Conservation (phyloP, 1,140 invertebrate species). For the Bombus pyrosoma region DNA sequence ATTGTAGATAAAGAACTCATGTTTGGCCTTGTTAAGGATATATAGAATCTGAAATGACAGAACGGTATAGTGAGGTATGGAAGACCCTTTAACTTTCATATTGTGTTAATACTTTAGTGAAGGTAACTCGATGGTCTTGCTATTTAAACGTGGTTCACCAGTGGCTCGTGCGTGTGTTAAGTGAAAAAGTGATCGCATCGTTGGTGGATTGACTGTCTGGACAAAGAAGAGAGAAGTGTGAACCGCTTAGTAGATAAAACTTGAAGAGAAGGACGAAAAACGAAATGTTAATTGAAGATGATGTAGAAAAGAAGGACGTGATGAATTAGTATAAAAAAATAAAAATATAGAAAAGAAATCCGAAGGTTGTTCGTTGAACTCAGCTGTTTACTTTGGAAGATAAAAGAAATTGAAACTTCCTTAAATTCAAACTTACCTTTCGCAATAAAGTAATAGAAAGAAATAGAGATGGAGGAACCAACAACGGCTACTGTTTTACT, state of each 20-base stretch:
- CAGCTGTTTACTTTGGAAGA: no score
- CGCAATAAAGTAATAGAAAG: neutral
- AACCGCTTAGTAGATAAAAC: neutral
- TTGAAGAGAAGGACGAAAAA: neutral
- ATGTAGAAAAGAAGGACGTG: neutral
- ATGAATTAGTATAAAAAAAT: slow-evolving; percentile 28
- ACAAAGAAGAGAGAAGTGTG: slow-evolving; percentile 2
- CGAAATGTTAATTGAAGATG: slow-evolving; percentile 22
- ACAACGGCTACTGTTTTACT: slow-evolving; percentile 67
- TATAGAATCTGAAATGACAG: neutral
- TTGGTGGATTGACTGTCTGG: neutral
- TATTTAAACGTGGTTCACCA: neutral
- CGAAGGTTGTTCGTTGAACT: neutral
- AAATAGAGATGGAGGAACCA: slow-evolving; percentile 49
- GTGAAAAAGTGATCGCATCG: slow-evolving; percentile 28
- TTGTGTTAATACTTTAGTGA: neutral
- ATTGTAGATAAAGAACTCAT: no score
- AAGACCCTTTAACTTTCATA: neutral
- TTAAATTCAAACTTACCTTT: neutral
- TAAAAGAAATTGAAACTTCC: neutral
- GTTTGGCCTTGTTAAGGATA: no score
- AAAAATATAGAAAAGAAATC: neutral
- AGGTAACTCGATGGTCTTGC: neutral
- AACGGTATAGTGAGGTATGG: neutral
- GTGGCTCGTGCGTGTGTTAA: neutral